Evolutionary conservation across 2,888 invertebrate genomes (phyloP).

Genomic region (Leptinotarsa tumamoca): DNA sequence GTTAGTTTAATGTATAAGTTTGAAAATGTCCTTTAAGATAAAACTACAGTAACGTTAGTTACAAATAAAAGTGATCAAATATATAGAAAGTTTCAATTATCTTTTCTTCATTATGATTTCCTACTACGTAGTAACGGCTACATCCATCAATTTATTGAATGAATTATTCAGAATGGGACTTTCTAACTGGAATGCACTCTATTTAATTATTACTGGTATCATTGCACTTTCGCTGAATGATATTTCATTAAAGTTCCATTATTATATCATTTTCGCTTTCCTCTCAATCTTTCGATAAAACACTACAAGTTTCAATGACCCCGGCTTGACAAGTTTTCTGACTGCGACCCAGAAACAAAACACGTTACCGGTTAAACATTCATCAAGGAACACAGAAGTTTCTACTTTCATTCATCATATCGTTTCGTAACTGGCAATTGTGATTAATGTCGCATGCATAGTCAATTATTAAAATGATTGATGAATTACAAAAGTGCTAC

Average conservation of each 20-base stretch:
- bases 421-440: not conserved
- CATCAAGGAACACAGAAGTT: conserved; percentile 9
- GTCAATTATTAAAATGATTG: not conserved
- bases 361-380: not conserved
- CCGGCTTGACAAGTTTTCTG: conserved; percentile 21
- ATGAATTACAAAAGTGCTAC: not conserved
- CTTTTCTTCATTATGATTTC: no score
- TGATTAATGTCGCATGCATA: not conserved
- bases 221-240: not conserved
- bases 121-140: no score
- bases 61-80: no score
- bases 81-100: no score
- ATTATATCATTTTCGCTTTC: conserved; percentile 20
- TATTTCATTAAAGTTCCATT: not conserved
- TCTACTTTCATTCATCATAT: conserved; percentile 14
- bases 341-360: conserved; percentile 6
- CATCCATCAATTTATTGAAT: no score
- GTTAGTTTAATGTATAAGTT: no score
- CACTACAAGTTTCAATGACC: conserved; percentile 23
- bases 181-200: no score
- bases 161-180: no score
- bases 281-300: conserved; percentile 22
- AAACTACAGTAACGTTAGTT: no score
- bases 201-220: not conserved
- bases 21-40: no score